Base-by-base conservation (phyloP, 2,888 invertebrate genomes). In the Epinotia brunnichana region DNA sequence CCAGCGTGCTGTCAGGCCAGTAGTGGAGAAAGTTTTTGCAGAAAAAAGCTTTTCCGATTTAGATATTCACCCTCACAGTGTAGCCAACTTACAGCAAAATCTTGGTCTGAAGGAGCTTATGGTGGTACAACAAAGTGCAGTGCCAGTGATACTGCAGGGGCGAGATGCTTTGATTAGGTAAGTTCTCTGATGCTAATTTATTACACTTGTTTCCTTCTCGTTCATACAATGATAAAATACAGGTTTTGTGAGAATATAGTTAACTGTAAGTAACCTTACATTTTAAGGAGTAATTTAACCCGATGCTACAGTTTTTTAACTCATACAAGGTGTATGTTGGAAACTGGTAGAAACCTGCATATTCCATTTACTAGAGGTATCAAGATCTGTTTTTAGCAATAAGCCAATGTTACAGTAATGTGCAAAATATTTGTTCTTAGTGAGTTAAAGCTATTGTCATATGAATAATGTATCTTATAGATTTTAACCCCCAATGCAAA, bases 61-160 rank as follows among this genome's bases (percentile, higher is more conserved):
- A 66, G 91, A 95, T 62, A 94, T 98, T 75, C 98, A 98, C 89
- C 95, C 96, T 21, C 94, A 95, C 80, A 94, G 97, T 90, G 94
- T 97, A 2, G 96, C 97, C 54, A 98, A 97, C 89, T 94, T 98
- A 75, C 95, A 96, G 75, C 95, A 97, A 82, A 94, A 95, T 76
- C 90, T 97, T 76, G 94, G 95, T 69, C 95, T 98, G 70, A 95
- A 94, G 21, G 95, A 96, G 78, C 91, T 98, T 83, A 99, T 98
- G 74, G 96, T 95, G 3, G 97, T 99, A 3, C 99, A 99, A 86
- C 95, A 97, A 84, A 95, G 95, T 88, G 95, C 97, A 0, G 96
- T 99, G 74, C 98, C 98, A 0, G 91, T 95, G 21, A 95, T 98
- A 74, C 89, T 98, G 70, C 93, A 95, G 69, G 97, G 97, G 2